These are phyloP conservation scores for Lycocerus yunnanus DNA, from an alignment of 2,888 invertebrate genomes.

Conservation along the genomic window DNA sequence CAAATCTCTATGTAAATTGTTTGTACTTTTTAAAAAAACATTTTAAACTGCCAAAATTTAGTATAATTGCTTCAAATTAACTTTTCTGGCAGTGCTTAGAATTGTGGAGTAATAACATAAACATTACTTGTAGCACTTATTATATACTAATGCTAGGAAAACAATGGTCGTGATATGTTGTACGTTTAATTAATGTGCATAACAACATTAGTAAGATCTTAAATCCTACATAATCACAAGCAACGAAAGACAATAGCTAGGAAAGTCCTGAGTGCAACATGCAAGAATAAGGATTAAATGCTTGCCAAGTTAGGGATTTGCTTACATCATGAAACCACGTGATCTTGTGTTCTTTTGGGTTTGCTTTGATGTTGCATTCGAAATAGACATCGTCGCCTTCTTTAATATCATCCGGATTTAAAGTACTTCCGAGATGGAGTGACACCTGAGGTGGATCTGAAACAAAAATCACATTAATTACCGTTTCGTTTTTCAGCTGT, in stretches of 20 bases:
- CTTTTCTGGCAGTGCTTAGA: neutral
- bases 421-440: conserved; percentile 72
- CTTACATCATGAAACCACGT: conserved; percentile 79
- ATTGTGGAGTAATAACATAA: neutral
- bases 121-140: neutral
- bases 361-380: conserved; percentile 77
- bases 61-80: neutral
- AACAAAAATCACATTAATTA: conserved; percentile 38
- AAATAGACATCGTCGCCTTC: conserved; percentile 82
- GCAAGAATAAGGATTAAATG: conserved; percentile 32
- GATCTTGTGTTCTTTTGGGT: conserved; percentile 76
- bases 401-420: conserved; percentile 77
- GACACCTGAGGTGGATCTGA: conserved; percentile 76
- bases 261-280: conserved; percentile 36
- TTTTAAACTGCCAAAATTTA: neutral
- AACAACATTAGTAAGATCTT: conserved; percentile 34
- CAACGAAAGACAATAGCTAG: conserved; percentile 38
- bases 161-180: neutral
- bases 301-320: conserved; percentile 42
- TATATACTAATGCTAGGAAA: neutral
- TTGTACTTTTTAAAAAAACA: neutral
- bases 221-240: conserved; percentile 40
- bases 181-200: conserved; percentile 16
- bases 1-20: neutral
- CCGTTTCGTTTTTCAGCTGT: neutral